Percentiles rank a stretch among this genome's conserved stretches.
phyloP scores from a whole-genome alignment of 2,888 invertebrate species.

The Ornithoptera priamus region DNA sequence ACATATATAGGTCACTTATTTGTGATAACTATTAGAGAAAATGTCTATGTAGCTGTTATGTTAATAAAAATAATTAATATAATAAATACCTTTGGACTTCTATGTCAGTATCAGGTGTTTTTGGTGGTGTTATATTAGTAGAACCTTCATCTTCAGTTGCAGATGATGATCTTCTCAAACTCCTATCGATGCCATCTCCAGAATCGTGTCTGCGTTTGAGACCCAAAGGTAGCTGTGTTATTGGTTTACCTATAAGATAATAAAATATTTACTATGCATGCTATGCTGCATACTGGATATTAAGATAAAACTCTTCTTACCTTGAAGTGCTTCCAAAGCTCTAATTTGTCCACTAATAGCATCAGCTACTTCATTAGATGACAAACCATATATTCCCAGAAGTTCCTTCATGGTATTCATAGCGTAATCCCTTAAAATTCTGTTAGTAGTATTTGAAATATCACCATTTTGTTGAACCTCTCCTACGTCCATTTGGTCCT shows the following conservation, averaged over 20 bases:
- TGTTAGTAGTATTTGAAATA: slow-evolving; percentile 74
- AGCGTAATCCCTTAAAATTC: slow-evolving; percentile 87
- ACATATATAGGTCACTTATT: too few species aligned
- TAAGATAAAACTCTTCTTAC: slow-evolving; percentile 59
- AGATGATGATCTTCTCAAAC: slow-evolving; percentile 67
- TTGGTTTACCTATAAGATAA: slow-evolving; percentile 60
- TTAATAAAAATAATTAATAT: not conserved
- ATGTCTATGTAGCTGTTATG: too few species aligned
- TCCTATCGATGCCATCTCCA: slow-evolving; percentile 64
- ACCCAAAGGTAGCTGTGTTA: slow-evolving; percentile 68
- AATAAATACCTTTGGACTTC: slow-evolving; percentile 64
- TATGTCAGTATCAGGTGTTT: slow-evolving; percentile 74
- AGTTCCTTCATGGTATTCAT: slow-evolving; percentile 90
- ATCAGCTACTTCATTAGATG: slow-evolving; percentile 84
- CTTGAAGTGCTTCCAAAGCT: slow-evolving; percentile 85
- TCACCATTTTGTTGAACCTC: slow-evolving; percentile 70
- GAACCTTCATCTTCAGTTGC: slow-evolving; percentile 76
- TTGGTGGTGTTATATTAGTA: slow-evolving; percentile 74
- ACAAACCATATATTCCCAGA: slow-evolving; percentile 87
- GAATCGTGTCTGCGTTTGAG: slow-evolving; percentile 71
- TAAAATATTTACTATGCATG: not conserved
- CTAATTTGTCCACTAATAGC: slow-evolving; percentile 83
- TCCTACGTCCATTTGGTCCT: slow-evolving; percentile 56
- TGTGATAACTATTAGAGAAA: too few species aligned
- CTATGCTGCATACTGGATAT: not conserved